phyloP scores from a whole-genome alignment of 2,888 invertebrate species.

The Ennomos erosarius region DNA sequence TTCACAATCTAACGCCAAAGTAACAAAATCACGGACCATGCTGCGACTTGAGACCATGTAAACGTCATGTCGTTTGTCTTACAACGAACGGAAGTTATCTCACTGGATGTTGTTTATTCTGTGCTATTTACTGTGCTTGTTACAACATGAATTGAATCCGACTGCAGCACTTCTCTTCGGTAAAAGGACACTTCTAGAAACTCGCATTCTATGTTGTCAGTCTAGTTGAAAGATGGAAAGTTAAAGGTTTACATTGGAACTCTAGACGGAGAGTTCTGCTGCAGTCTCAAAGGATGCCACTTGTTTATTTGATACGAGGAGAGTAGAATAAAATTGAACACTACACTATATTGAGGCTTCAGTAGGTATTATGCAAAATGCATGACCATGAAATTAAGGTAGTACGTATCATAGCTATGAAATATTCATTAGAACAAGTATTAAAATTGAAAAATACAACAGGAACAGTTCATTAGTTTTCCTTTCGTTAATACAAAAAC shows the following conservation, averaged over 20 bases:
- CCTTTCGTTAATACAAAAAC: too few relatives aligned
- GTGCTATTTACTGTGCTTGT: conserved; percentile 13
- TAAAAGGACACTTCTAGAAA: conserved; percentile 44
- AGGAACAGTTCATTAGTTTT: too few relatives aligned
- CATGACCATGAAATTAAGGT: too few relatives aligned
- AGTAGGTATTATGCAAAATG: too few relatives aligned
- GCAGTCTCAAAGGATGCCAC: conserved; percentile 2
- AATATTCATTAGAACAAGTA: too few relatives aligned
- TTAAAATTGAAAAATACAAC: too few relatives aligned
- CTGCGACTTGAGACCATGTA: conserved; percentile 1
- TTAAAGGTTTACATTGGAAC: conserved; percentile 31
- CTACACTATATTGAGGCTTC: too few relatives aligned
- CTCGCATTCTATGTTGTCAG: conserved; percentile 42
- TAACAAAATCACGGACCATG: background rate
- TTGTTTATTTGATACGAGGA: conserved; percentile 6
- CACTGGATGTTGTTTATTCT: conserved; percentile 11
- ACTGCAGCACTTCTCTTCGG: conserved; percentile 46
- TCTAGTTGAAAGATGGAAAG: conserved; percentile 30
- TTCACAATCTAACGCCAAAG: background rate
- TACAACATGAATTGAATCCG: conserved; percentile 45
- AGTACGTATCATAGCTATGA: too few relatives aligned
- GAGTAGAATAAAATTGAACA: too few relatives aligned
- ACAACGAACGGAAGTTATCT: conserved; percentile 3
- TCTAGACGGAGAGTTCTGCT: conserved; percentile 7
- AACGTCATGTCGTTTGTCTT: conserved; percentile 2